These are phyloP conservation scores for Aptenodytes forsteri DNA, from an alignment of 2,113 vertebrate species.

Conservation along the genomic window DNA sequence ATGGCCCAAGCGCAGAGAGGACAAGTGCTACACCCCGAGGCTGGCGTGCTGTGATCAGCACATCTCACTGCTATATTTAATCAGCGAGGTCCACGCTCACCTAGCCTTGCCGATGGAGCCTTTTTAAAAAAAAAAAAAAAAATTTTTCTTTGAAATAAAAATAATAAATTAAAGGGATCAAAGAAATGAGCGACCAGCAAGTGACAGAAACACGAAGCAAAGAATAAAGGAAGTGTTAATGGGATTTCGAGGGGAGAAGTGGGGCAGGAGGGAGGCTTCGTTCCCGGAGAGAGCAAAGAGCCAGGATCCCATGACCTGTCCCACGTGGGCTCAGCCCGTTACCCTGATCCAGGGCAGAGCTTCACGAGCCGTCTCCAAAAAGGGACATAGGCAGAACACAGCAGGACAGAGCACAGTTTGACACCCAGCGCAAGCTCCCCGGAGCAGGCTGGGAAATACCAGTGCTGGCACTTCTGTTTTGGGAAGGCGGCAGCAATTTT, in stretches of 20 bases:
- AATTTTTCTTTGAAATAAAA: neutral
- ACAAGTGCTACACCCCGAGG: neutral
- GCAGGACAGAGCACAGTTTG: accelerated
- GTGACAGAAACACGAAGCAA: neutral
- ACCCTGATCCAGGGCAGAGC: neutral
- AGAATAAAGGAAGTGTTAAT: conserved; percentile 6
- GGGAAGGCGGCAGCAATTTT: neutral
- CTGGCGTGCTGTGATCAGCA: neutral
- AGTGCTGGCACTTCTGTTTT: neutral
- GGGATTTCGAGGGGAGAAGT: conserved; percentile 25
- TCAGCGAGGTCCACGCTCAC: neutral
- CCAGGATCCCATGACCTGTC: neutral
- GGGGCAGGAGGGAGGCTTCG: neutral
- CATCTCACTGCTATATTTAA: neutral
- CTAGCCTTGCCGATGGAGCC: neutral
- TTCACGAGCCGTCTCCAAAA: accelerated
- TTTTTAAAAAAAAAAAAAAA: neutral
- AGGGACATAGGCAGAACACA: accelerated
- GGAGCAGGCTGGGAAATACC: neutral
- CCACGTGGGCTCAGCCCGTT: accelerated
- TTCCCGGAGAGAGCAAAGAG: neutral
- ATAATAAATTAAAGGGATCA: neutral
- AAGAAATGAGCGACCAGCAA: accelerated
- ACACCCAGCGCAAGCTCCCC: neutral
- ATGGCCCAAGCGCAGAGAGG: neutral